These are phyloP conservation scores for Channallabes apus DNA, from an alignment of 2,797 vertebrate species.

Conservation along the genomic window DNA sequence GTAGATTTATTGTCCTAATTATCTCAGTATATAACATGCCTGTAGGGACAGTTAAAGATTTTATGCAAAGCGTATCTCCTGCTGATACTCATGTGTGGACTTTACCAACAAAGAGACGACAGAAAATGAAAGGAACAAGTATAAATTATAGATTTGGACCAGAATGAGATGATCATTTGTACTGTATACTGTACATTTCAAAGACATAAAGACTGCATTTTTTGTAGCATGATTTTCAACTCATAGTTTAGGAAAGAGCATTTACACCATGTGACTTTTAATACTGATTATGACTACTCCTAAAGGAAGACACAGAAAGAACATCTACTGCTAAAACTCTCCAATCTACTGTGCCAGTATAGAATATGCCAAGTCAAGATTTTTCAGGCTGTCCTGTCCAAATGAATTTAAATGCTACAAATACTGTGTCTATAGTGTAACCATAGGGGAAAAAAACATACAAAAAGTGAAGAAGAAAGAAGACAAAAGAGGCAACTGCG, in stretches of 20 bases:
- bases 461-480: not conserved
- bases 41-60: slow-evolving; percentile 19
- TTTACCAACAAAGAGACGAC: not conserved
- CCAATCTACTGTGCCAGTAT: slow-evolving; percentile 12
- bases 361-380: not conserved
- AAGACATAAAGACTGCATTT: not conserved
- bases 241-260: not conserved
- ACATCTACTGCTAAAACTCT: not conserved
- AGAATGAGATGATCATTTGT: not conserved
- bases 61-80: slow-evolving; percentile 3
- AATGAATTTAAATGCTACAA: not conserved
- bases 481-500: not conserved
- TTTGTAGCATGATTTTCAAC: not conserved
- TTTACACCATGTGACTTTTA: not conserved
- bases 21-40: slow-evolving; percentile 32
- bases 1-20: slow-evolving; percentile 47
- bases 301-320: not conserved
- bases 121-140: not conserved
- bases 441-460: not conserved
- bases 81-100: not conserved
- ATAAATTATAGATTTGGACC: not conserved
- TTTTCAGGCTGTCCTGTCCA: not conserved
- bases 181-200: not conserved
- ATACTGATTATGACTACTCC: not conserved
- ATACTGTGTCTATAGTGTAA: not conserved